Percentiles rank a stretch among this genome's conserved stretches.
phyloP scores from a whole-genome alignment of 2,888 invertebrate genomes.

The Artemia sinica region DNA sequence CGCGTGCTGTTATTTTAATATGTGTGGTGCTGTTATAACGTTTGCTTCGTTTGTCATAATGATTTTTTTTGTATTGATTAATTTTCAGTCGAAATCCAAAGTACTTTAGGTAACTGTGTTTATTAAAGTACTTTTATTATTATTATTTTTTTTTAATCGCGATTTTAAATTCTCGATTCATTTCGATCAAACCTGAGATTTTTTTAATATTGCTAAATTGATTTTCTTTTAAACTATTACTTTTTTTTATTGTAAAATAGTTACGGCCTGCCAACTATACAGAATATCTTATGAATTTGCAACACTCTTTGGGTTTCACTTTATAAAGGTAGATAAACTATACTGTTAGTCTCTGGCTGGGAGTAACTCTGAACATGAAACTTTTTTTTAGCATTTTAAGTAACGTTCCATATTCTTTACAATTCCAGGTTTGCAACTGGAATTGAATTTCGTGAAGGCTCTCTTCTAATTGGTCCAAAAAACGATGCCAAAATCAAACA shows the following conservation, averaged over 20 bases:
- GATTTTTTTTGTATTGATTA: slow-evolving; percentile 13
- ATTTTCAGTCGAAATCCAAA: neutral
- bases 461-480: slow-evolving; percentile 78
- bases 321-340: neutral
- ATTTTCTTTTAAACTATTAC: too few relatives aligned
- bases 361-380: slow-evolving; percentile 16
- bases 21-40: too few relatives aligned
- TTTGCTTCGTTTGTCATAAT: too few relatives aligned
- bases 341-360: neutral
- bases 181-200: too few relatives aligned
- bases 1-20: too few relatives aligned
- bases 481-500: slow-evolving; percentile 58
- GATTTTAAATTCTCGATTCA: neutral
- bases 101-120: too few relatives aligned
- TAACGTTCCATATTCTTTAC: too few relatives aligned
- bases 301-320: neutral
- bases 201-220: too few relatives aligned
- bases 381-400: slow-evolving; percentile 4
- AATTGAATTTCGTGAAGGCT: slow-evolving; percentile 91
- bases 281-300: neutral
- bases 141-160: neutral
- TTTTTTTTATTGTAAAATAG: too few relatives aligned
- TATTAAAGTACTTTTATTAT: neutral
- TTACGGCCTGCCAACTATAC: too few relatives aligned
- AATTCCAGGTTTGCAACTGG: slow-evolving; percentile 72